Evolutionary conservation across 2,797 vertebrate genomes (phyloP), one percentile per base, ranked within the genome.

Genomic region (Salmo trutta): DNA sequence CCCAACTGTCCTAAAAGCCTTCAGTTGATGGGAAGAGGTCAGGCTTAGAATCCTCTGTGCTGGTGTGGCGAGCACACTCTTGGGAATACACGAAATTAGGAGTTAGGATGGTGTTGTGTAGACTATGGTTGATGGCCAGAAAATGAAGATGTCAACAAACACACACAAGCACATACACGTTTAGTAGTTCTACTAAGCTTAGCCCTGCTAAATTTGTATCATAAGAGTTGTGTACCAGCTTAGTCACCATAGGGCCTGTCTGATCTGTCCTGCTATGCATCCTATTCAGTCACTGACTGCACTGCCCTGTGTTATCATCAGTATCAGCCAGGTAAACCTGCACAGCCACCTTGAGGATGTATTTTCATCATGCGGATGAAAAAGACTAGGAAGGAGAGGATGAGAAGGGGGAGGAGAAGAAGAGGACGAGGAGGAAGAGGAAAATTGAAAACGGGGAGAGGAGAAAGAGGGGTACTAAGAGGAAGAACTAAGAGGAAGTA

Each of bases 1-100:
- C 83, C 68, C 78, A 76, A 84, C 76, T 68, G 85, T 87, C 83
- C 79, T 86, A 82, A 85, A 85, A 84, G 79, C 73, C 83, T 77
- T 83, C 85, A 65, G 69, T 85, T 81, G 86, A 86, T 66, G 66
- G 74, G 64, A 27, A 81, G 82, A 86, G 86, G 86, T 88, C 81
- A 82, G 66, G 71, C 78, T 31, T 47, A 80, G 65, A 52, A 17
- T 31, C 31, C 52, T 36, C 27, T 4, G 12, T 2, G 67, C 33
- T 47, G 29, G 12, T 19, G 2, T 17, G 36, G 51, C 6, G 19
- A 14, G 10, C 51, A 67, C 10, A 54, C 53, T 56, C 33, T 6
- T n/a, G 74, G 79, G 81, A 21, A 4, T 21, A 33, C 73, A 77
- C 19, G n/a, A 67, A 68, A 54, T 70, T n/a, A n/a, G 52, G 73